Evolutionary conservation across 2,888 invertebrate genomes (phyloP), one percentile per base, ranked within the genome.

Genomic region (Lathronympha strigana): DNA sequence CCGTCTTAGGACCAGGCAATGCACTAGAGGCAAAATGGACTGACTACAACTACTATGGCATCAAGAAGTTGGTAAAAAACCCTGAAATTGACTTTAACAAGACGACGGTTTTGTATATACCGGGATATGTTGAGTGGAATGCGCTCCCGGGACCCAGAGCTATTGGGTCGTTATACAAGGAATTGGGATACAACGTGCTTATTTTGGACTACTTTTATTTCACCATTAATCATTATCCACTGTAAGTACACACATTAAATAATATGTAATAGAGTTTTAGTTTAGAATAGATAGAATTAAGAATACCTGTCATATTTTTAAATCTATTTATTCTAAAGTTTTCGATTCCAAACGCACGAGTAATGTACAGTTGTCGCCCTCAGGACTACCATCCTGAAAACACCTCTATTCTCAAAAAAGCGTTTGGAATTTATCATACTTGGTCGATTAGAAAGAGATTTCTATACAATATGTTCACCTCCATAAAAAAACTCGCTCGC

Each of bases 231-330:
- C 54, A 61, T 21, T 71, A 50, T 21, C 67, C 69, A n/a, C 21
- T 64, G 71, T 71, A 40, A 69, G 71, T 71, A 28, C 19, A 13
- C 1, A 61, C n/a, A n/a, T n/a, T n/a, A n/a, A n/a, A n/a, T n/a
- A n/a, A n/a, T n/a, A n/a, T n/a, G n/a, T n/a, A n/a, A n/a, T n/a
- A n/a, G n/a, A n/a, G n/a, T n/a, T n/a, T n/a, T n/a, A n/a, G n/a
- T n/a, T n/a, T n/a, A n/a, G n/a, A n/a, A n/a, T n/a, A n/a, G n/a
- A n/a, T n/a, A n/a, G n/a, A n/a, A n/a, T n/a, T n/a, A n/a, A n/a
- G n/a, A n/a, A n/a, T n/a, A n/a, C n/a, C n/a, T n/a, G n/a, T n/a
- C n/a, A n/a, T n/a, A n/a, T n/a, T n/a, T n/a, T n/a, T n/a, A n/a
- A n/a, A n/a, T n/a, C n/a, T n/a, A n/a, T n/a, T n/a, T n/a, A n/a